Base-by-base conservation (phyloP, 2,797 vertebrate genomes). In the Thaleichthys pacificus region DNA sequence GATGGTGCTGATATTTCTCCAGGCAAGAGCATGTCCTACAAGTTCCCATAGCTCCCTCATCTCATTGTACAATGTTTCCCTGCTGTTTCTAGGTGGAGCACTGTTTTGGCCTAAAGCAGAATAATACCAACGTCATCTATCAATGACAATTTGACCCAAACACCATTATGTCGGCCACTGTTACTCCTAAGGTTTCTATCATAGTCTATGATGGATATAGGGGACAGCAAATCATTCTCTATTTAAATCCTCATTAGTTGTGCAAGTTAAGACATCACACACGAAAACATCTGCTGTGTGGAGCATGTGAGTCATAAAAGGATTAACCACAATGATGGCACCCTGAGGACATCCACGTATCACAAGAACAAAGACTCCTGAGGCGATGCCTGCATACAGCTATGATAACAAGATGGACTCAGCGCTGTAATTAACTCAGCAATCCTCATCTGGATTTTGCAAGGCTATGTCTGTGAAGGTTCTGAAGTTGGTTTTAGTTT, bases 1-100 rank as follows among this genome's bases (percentile, higher is more conserved):
- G 51, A 56, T 17, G 51, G 51, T 56, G 51, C 19, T n/a, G 51
- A 56, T n/a, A n/a, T 78, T 64, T 78, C 88, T 81, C 38, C 70
- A 69, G 87, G 87, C 89, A 84, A 85, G 82, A 87, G 81, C 87
- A 68, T 63, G 82, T 90, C 86, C 86, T 84, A 69, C 2, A 80
- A 49, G 71, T 80, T 82, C 74, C 68, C 67, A 72, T 68, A 72
- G 78, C 77, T 49, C 76, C 72, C 76, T 76, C 84, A 79, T 85
- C 85, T 87, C 78, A 88, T 87, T 89, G 79, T 85, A 78, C 70
- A 68, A 42, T 12, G 61, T 84, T 73, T 77, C 74, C 80, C 78
- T 35, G 77, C 77, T 85, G 77, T 82, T 88, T 80, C 71, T 22
- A 81, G 21, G 12, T 61, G 58, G 17, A 56, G 11, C 51, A 56